phyloP scores from a whole-genome alignment of 2,113 vertebrate species.

The Istiophorus platypterus region DNA sequence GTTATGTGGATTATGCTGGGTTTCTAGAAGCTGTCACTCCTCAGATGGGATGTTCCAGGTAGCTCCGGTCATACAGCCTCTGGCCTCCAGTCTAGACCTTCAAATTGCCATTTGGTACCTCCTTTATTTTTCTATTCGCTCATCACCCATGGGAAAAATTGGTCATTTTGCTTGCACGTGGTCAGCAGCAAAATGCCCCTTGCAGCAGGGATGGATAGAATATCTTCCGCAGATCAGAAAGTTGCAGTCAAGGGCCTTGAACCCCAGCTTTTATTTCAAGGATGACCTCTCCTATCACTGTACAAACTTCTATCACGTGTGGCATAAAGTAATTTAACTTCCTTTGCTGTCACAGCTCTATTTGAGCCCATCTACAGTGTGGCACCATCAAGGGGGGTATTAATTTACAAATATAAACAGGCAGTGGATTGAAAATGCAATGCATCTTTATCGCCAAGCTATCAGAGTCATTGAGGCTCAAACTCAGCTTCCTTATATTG shows the following conservation, averaged over 20 bases:
- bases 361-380: neutral
- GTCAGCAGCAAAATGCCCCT: slow-evolving; percentile 38
- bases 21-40: neutral
- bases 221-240: slow-evolving; percentile 20
- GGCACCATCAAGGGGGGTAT: slow-evolving; percentile 26
- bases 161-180: slow-evolving; percentile 31
- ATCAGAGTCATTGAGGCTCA: neutral
- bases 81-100: slow-evolving; percentile 42
- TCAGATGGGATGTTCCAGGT: slow-evolving; percentile 14
- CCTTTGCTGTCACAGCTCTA: neutral
- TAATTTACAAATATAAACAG: slow-evolving; percentile 25
- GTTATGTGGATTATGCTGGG: slow-evolving; percentile 17
- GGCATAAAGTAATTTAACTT: neutral
- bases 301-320: neutral
- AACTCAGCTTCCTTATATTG: slow-evolving; percentile 3
- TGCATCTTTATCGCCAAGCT: slow-evolving; percentile 16
- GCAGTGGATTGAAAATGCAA: slow-evolving; percentile 17
- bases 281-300: neutral
- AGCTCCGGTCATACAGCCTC: slow-evolving; percentile 15
- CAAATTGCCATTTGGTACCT: slow-evolving; percentile 47
- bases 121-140: slow-evolving; percentile 55
- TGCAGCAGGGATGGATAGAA: slow-evolving; percentile 12
- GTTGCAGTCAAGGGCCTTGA: slow-evolving; percentile 2
- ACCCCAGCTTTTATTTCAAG: slow-evolving; percentile 9
- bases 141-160: slow-evolving; percentile 45